Base-by-base conservation (phyloP, 2,797 vertebrate genomes). In the Linurgus olivaceus region DNA sequence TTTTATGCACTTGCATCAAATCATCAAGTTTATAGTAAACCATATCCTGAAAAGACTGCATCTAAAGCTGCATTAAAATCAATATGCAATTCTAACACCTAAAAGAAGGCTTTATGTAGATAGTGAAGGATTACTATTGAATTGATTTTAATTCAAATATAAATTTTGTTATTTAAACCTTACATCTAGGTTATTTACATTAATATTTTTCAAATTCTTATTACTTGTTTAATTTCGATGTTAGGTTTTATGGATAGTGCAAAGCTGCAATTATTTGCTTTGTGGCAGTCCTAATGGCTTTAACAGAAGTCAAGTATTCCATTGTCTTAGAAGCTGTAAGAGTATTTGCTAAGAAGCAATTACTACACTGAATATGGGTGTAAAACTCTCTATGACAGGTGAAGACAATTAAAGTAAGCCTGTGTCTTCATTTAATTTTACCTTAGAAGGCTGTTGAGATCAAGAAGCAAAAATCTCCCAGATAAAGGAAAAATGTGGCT, bases 11-110 rank as follows among this genome's bases (percentile, higher is more conserved):
- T 74, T 84, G 11, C 15, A 63, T 29, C 28, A 65, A 35, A 62
- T 57, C 26, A 81, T 57, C 16, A 84, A 76, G 65, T 35, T 84
- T 94, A 89, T 33, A 19, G 51, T 89, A 91, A 95, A 94, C 44
- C 15, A 74, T 67, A 92, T 59, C 12, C 66, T 83, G 66, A 94
- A 84, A 83, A 83, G 14, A 66, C 9, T 71, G 9, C 35, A 61
- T 78, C 62, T 86, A 89, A 59, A 81, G 63, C 57, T 78, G 52
- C 24, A 54, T 86, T 92, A 72, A 89, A 95, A 92, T 93, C 90
- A 91, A 92, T 95, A 95, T 45, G 24, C 21, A 92, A 85, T 88
- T 76, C 68, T 68, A 68, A 88, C 62, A 79, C 74, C 24, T 51
- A 88, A 87, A 91, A 15, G 63, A 94, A 92, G 40, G 25, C 0